Evolutionary conservation across 2,797 vertebrate genomes (phyloP).

Genomic region (Neosalanx taihuensis): DNA sequence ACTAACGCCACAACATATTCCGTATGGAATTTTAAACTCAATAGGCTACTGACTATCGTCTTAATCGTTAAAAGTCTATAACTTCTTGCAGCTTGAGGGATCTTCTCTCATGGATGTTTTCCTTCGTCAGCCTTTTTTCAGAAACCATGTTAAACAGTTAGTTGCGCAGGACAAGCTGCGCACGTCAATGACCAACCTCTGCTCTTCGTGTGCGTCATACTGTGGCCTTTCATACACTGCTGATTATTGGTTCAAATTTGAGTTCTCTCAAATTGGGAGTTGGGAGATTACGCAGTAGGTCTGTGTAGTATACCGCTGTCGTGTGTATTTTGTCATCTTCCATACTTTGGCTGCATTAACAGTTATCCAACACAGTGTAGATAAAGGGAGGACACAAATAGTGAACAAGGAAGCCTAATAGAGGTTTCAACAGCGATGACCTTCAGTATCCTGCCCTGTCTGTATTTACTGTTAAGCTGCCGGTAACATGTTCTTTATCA

Average conservation of each 20-base stretch:
- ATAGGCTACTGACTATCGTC: not conserved
- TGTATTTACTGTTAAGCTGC: no score
- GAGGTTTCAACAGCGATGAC: no score
- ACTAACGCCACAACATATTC: not conserved
- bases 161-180: not conserved
- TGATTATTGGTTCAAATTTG: not conserved
- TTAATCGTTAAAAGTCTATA: no score
- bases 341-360: no score
- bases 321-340: no score
- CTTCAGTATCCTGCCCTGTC: no score
- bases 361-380: no score
- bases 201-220: not conserved
- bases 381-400: no score
- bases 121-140: not conserved
- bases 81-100: no score
- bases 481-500: no score
- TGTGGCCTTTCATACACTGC: not conserved
- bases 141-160: not conserved
- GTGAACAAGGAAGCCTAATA: no score
- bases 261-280: no score
- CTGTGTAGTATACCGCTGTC: not conserved
- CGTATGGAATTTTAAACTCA: not conserved
- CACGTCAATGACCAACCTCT: not conserved
- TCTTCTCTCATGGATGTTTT: not conserved
- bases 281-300: not conserved